Base-by-base conservation (phyloP, 2,888 invertebrate species). In the Plutella xylostella region DNA sequence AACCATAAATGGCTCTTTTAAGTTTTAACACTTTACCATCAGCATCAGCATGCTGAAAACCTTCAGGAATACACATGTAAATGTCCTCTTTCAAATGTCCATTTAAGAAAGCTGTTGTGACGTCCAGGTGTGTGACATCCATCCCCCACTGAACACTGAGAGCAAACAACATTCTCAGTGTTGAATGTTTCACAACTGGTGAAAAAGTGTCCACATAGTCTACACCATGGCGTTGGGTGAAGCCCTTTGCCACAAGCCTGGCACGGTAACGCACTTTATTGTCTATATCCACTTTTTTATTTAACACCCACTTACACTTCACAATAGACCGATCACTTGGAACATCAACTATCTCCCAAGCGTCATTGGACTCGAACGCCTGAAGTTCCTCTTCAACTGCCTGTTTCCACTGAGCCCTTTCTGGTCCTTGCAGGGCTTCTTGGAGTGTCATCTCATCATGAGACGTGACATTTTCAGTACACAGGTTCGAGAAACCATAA, bases 401-500 rank as follows among this genome's bases (percentile, higher is more conserved):
- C 15, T 9, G 5, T 22, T 25, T 34, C 43, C 43, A 43, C 25
- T 25, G 20, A 21, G 34, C 25, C 9, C 17, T 4, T 31, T 34
- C 43, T 11, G 43, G 43, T 11, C 43, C 34, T 14, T 25, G 28
- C n/a, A 4, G 7, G 9, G 46, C 52, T n/a, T 53, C 54, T n/a
- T 34, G 33, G 12, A 39, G 2, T 15, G 46, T 25, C 14, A 48
- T 17, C 3, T 39, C 12, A 38, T 40, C 5, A 41, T 35, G 17
- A 20, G 42, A 47, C 28, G 20, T 15, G 46, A 6, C 28, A 28
- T n/a, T 28, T n/a, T 48, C 44, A 33, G 38, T 19, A 44, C 38
- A 42, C 31, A 42, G 4, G 31, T 31, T 43, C 15, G 50, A 15
- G 39, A 22, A 38, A 22, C 45, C 47, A 48, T 49, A 52, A 3